phyloP scores from a whole-genome alignment of 2,888 invertebrate genomes.

The Elmis aenea region DNA sequence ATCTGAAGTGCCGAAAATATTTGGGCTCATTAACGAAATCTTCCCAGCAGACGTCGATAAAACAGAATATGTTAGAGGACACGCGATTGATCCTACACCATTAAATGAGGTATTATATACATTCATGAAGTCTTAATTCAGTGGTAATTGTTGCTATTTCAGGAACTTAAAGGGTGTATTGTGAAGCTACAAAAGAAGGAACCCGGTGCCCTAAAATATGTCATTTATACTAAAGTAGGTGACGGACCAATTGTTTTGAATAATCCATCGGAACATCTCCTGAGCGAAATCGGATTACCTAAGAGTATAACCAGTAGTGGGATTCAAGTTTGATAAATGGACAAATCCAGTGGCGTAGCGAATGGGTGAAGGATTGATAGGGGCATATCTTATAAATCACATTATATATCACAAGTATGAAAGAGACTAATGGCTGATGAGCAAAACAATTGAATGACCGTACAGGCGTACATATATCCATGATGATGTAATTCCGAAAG shows the following conservation, averaged over 20 bases:
- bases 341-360: neutral
- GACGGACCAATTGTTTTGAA: conserved; percentile 63
- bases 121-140: no score
- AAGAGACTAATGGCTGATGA: no score
- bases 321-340: conserved; percentile 1
- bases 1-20: conserved; percentile 64
- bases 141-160: conserved; percentile 16
- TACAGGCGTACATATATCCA: no score
- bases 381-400: no score
- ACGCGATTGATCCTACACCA: conserved; percentile 46
- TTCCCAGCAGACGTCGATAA: conserved; percentile 59
- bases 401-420: no score
- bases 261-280: conserved; percentile 47
- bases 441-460: no score
- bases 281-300: conserved; percentile 50
- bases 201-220: conserved; percentile 48
- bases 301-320: conserved; percentile 24
- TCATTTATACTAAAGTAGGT: conserved; percentile 80
- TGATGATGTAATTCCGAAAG: no score
- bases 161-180: conserved; percentile 27
- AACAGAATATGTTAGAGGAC: conserved; percentile 55
- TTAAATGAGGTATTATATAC: conserved; percentile 36
- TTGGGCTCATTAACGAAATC: conserved; percentile 62
- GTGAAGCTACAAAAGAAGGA: conserved; percentile 8
- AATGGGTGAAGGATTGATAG: no score